Conservation (phyloP, 2,797 vertebrate genomes). For the Cyclura pinguis region DNA sequence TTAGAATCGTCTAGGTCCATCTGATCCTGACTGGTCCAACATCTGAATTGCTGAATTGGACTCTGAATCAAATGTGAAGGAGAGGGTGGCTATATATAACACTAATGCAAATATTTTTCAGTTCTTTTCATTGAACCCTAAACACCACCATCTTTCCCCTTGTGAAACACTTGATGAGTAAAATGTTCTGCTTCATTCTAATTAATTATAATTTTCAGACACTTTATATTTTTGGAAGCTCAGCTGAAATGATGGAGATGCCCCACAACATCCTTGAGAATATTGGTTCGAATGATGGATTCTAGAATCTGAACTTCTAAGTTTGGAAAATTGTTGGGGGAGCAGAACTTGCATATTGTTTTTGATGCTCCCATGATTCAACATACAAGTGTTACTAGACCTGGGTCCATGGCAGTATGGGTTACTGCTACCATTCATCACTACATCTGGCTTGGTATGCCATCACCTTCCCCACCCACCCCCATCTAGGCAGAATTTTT, state of each 20-base stretch:
- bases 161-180: too few species aligned
- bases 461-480: too few species aligned
- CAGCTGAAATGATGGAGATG: neutral
- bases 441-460: neutral
- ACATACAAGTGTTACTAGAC: neutral
- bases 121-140: neutral
- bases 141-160: neutral
- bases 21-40: too few species aligned
- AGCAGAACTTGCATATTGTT: neutral
- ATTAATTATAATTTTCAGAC: neutral
- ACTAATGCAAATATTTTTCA: too few species aligned
- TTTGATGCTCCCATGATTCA: neutral
- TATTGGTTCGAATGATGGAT: too few species aligned
- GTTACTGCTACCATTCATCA: neutral
- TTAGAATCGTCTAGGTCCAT: too few species aligned
- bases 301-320: too few species aligned
- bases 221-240: neutral
- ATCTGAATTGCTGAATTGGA: too few species aligned
- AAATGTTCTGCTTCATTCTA: neutral
- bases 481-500: neutral
- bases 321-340: neutral
- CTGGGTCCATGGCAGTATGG: neutral
- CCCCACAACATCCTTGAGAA: neutral
- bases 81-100: too few species aligned
- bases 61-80: too few species aligned